Evolutionary conservation across 2,888 invertebrate species (phyloP).

Genomic region (Caenorhabditis doughertyi): DNA sequence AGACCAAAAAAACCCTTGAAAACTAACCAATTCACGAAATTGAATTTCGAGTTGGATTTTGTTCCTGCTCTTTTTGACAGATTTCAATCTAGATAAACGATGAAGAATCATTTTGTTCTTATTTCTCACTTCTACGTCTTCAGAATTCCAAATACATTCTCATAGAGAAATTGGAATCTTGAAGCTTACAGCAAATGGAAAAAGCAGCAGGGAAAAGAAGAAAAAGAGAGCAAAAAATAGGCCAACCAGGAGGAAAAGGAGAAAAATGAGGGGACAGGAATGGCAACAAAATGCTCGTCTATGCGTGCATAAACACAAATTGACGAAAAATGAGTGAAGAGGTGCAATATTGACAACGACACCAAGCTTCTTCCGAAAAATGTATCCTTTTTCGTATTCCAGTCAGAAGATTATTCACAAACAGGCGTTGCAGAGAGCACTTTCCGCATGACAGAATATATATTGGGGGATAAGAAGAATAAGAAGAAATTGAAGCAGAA

Average conservation of each 20-base stretch:
- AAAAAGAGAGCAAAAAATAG: neutral
- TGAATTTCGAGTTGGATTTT: neutral
- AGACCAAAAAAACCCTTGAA: neutral
- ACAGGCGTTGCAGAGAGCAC: slow-evolving; percentile 9
- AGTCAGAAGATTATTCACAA: neutral
- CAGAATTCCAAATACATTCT: too few species aligned
- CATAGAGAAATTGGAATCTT: too few species aligned
- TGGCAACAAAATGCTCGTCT: slow-evolving; percentile 42
- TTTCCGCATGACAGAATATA: slow-evolving; percentile 36
- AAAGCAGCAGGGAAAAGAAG: neutral
- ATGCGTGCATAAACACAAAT: slow-evolving; percentile 18
- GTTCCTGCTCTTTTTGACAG: neutral
- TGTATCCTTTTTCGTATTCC: neutral
- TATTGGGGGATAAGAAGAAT: neutral
- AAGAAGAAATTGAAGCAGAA: neutral
- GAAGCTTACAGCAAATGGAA: too few species aligned
- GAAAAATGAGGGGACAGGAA: neutral
- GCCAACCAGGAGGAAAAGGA: neutral
- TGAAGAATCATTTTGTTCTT: too few species aligned
- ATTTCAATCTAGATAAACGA: neutral
- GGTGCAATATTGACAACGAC: slow-evolving; percentile 11
- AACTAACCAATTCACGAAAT: neutral
- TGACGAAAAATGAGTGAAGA: slow-evolving; percentile 33
- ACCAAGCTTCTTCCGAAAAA: neutral
- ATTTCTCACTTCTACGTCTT: too few species aligned